Conservation (phyloP, 2,797 vertebrate species). For the Gypaetus barbatus region DNA sequence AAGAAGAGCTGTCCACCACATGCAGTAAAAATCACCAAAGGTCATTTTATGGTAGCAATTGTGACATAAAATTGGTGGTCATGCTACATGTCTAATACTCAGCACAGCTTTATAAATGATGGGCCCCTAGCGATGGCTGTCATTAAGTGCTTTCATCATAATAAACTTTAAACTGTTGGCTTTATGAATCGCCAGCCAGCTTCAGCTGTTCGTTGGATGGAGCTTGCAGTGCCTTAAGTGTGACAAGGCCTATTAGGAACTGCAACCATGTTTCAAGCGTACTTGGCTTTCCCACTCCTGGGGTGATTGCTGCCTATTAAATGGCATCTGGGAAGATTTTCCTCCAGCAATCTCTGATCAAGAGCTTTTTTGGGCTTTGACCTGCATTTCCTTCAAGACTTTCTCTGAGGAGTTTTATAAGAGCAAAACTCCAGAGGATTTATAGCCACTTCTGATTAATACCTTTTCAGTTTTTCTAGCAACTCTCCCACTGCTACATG, state of each 20-base stretch:
- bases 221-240: slow-evolving; percentile 85
- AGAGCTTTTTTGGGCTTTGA: slow-evolving; percentile 88
- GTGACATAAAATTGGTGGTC: slow-evolving; percentile 88
- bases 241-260: slow-evolving; percentile 88
- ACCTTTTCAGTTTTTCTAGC: slow-evolving; percentile 81
- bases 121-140: slow-evolving; percentile 86
- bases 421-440: slow-evolving; percentile 86
- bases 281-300: slow-evolving; percentile 85
- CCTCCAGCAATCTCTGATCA: slow-evolving; percentile 86
- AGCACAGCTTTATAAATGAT: slow-evolving; percentile 84
- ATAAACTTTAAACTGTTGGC: slow-evolving; percentile 91
- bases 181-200: slow-evolving; percentile 87
- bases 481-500: slow-evolving; percentile 81
- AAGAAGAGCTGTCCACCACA: slow-evolving; percentile 85
- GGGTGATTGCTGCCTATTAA: slow-evolving; percentile 88
- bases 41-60: slow-evolving; percentile 88
- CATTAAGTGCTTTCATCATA: slow-evolving; percentile 90
- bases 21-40: slow-evolving; percentile 87
- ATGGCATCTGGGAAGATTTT: slow-evolving; percentile 85
- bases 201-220: slow-evolving; percentile 84
- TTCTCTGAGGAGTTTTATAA: slow-evolving; percentile 86
- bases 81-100: slow-evolving; percentile 88
- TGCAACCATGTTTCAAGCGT: slow-evolving; percentile 85
- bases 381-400: slow-evolving; percentile 87
- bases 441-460: slow-evolving; percentile 88